Evolutionary conservation across 2,113 vertebrate species (phyloP), one percentile per base, ranked within the genome.

Genomic region (Atrichornis clamosus): DNA sequence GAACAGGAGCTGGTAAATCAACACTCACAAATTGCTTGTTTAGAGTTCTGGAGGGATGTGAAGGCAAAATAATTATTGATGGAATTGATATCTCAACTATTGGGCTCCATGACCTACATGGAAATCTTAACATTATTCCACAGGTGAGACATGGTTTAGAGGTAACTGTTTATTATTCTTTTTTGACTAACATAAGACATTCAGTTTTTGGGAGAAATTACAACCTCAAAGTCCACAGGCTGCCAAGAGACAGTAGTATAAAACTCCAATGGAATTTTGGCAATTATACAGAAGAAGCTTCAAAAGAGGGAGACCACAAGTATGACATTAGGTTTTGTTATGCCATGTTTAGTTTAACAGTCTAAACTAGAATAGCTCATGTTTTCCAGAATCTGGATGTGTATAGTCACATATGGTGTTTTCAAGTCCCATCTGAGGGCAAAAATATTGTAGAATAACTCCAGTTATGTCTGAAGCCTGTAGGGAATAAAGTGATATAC

Each of bases 11-110:
- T 41, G 97, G 97, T 35, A 97, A 98, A 90, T 97, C 96, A 65
- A 96, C 91, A 35, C 83, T 98, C 41, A 95, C 91, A 60, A 98
- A 95, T 80, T 96, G 92, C 74, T 96, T 98, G 35, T 97, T 98
- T 80, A 95, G 97, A 93, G 84, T 95, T 74, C 46, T 98, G 44
- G 97, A 98, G 72, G 82, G 94, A 91, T 90, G 70, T 44, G 91
- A 94, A 96, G 97, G 97, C 49, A 96, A 96, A 93, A 95, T 98
- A 89, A 89, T 98, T 64, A 97, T 97, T 11, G 96, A 98, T 90
- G 95, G 93, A 59, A 93, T 97, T 68, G 97, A 98, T 70, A 96
- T 97, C 85, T 93, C 95, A 63, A 93, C 93, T 64, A 76, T 97
- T 77, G 97, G 97, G 72, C 96, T 98, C 41, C 97, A 97, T 68